Evolutionary conservation across 2,797 vertebrate species (phyloP).

Genomic region (Semotilus atromaculatus): DNA sequence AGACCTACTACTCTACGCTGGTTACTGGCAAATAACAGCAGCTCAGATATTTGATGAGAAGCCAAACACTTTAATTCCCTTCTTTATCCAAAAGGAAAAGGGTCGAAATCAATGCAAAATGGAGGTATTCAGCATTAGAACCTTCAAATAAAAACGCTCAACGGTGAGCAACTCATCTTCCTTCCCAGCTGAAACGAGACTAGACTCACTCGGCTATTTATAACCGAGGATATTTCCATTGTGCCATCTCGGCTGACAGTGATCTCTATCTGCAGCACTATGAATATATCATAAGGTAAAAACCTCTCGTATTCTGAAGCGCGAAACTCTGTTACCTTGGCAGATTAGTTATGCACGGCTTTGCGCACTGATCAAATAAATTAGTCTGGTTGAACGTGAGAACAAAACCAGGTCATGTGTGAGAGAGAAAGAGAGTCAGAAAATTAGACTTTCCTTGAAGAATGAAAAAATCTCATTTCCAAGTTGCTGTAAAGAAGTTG

Average conservation of each 20-base stretch:
- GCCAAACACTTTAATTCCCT: neutral
- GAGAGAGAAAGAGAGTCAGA: neutral
- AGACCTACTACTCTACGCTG: neutral
- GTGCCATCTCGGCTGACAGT: slow-evolving; percentile 22
- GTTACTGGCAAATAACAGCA: slow-evolving; percentile 10
- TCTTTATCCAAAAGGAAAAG: slow-evolving; percentile 3
- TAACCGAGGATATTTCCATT: slow-evolving; percentile 45
- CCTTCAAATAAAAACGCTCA: slow-evolving; percentile 15
- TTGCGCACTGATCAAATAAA: slow-evolving; percentile 51
- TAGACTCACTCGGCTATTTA: slow-evolving; percentile 53
- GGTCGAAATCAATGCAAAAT: neutral
- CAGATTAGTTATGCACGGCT: slow-evolving; percentile 46
- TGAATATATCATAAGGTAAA: slow-evolving; percentile 65
- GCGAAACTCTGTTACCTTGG: slow-evolving; percentile 46
- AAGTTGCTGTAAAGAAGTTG: slow-evolving; percentile 24
- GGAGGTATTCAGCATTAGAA: neutral
- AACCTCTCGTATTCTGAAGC: slow-evolving; percentile 38
- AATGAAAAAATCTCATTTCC: slow-evolving; percentile 20
- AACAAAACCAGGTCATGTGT: neutral
- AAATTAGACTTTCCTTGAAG: slow-evolving; percentile 36
- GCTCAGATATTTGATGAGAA: neutral
- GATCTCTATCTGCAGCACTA: slow-evolving; percentile 41
- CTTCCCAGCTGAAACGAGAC: slow-evolving; percentile 17
- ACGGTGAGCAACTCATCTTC: neutral
- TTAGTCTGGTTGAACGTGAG: slow-evolving; percentile 31